These are phyloP conservation scores for Thalpophila matura DNA, from an alignment of 2,888 invertebrate genomes.

Conservation along the genomic window DNA sequence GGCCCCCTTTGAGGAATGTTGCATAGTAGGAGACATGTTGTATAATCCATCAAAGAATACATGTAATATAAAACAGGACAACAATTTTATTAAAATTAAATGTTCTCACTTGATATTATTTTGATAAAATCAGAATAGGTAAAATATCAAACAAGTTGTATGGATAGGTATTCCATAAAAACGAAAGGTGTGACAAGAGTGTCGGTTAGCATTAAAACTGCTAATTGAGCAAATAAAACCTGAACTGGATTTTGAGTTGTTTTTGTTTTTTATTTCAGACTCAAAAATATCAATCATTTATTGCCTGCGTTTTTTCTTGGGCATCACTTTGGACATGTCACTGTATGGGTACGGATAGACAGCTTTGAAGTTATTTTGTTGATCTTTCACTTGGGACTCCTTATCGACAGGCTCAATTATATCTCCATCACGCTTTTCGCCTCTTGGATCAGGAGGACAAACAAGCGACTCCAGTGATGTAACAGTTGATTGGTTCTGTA, in stretches of 20 bases:
- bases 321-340: conserved; percentile 66
- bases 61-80: background rate
- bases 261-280: background rate
- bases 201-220: background rate
- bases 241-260: background rate
- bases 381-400: conserved; percentile 82
- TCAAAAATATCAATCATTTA: conserved; percentile 16
- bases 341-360: conserved; percentile 78
- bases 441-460: conserved; percentile 77
- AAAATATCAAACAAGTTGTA: background rate
- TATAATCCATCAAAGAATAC: background rate
- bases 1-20: no score
- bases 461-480: conserved; percentile 91
- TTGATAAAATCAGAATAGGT: background rate
- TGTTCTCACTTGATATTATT: no score
- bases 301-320: conserved; percentile 37
- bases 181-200: background rate
- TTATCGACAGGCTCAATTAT: conserved; percentile 74
- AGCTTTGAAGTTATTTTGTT: conserved; percentile 74
- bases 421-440: conserved; percentile 77
- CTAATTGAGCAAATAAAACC: conserved; percentile 19
- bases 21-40: no score
- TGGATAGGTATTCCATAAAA: background rate
- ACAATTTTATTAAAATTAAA: background rate
- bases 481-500: conserved; percentile 84